Base-by-base conservation (phyloP, 1,140 invertebrate species). In the Apis cerana region DNA sequence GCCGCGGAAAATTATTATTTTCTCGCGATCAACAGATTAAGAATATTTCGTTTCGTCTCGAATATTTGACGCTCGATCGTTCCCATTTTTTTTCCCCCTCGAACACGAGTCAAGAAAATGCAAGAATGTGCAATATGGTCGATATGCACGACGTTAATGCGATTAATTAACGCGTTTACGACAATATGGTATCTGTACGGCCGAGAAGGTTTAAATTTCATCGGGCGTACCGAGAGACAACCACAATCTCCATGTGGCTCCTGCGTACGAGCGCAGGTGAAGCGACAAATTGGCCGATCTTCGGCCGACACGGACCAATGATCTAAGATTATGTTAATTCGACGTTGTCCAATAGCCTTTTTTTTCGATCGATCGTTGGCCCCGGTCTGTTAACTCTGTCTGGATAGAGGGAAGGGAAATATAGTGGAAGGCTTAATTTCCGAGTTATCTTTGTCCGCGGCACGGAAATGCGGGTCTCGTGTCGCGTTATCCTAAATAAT, bases 291-390 rank as follows among this genome's bases (percentile, higher is more conserved):
- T 68, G 23, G 21, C 27, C 56, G 58, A 43, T 50, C 68, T 56
- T 67, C 48, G 85, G 52, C 81, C 33, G 50, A 59, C 58, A 23
- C 54, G 78, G 71, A 23, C 50, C 17, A 62, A 52, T 23, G 71
- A 72, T 76, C 61, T 65, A 80, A 62, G 82, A 86, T 86, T 84
- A 86, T 77, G 84, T 62, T 85, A 80, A 83, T 87, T 19, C 48
- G 21, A 27, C 27, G 33, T 17, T 52, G 52, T 54, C n/a, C 54
- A 12, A 58, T 65, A 54, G 52, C 62, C 21, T 48, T 13, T 65
- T n/a, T 48, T 59, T 50, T 67, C 69, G 70, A 74, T 64, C 78
- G 23, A 74, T 64, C 78, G 13, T 59, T 75, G n/a, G 43, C 48
- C 23, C 19, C 62, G 9, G 19, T 13, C n/a, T 33, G 15, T 48